A percentile compares a stretch with the other conserved stretches of the same genome.
Evolutionary conservation across 2,113 vertebrate species (phyloP).

Genomic region (Alexandromys fortis): DNA sequence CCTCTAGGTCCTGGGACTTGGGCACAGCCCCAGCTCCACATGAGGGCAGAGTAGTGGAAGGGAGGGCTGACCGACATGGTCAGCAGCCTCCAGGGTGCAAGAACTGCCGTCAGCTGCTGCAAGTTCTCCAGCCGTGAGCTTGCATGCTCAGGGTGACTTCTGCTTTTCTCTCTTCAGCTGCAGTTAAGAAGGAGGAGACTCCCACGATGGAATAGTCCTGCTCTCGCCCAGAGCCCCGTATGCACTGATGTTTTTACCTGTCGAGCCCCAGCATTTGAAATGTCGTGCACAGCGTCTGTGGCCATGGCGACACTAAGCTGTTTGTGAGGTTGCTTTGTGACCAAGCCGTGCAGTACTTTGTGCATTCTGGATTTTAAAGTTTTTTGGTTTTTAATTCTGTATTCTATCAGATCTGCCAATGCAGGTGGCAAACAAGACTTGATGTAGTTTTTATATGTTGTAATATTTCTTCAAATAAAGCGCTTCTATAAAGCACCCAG

Average conservation of each 20-base stretch:
- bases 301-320: constrained; percentile 66
- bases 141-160: background rate
- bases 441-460: constrained; percentile 99
- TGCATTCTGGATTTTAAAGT: constrained; percentile 83
- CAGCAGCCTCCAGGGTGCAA: background rate
- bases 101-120: background rate
- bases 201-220: constrained; percentile 84
- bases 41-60: background rate
- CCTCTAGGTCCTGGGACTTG: background rate
- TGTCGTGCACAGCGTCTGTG: constrained; percentile 70
- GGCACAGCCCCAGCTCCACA: background rate
- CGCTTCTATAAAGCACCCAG: constrained; percentile 84
- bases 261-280: constrained; percentile 58
- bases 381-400: constrained; percentile 91
- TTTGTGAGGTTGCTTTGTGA: constrained; percentile 77
- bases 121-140: background rate
- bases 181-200: constrained; percentile 84
- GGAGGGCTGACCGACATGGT: too few species aligned
- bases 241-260: constrained; percentile 76
- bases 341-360: constrained; percentile 86
- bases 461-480: constrained; percentile 99
- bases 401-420: constrained; percentile 87
- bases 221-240: constrained; percentile 69
- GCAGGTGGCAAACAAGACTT: constrained; percentile 89
- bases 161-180: constrained; percentile 78